These are phyloP conservation scores for Litocranius walleri DNA, from an alignment of 2,113 vertebrate species.

Conservation along the genomic window DNA sequence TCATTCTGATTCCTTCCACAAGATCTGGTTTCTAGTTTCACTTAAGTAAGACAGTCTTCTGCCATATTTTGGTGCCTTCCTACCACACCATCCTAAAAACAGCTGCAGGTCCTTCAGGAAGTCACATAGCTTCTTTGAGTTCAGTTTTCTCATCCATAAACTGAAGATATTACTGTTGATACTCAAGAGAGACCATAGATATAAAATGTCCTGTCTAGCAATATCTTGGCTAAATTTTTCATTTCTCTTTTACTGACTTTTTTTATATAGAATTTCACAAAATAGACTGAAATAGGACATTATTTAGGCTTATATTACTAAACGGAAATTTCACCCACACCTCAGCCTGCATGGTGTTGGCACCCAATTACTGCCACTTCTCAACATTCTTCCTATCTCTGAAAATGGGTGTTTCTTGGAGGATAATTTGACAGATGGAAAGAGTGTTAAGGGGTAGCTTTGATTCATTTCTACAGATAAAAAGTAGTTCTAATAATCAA, in stretches of 20 bases:
- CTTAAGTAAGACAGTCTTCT: neutral
- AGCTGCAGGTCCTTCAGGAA: neutral
- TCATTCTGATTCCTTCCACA: neutral
- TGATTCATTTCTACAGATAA: neutral
- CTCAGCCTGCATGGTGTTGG: neutral
- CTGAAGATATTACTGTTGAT: neutral
- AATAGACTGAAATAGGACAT: neutral
- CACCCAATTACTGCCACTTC: neutral
- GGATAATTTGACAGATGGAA: neutral
- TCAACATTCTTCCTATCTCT: neutral
- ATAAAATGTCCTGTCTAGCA: neutral
- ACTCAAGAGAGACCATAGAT: neutral
- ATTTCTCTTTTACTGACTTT: neutral
- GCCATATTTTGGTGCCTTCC: neutral
- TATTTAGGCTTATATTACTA: neutral
- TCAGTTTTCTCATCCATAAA: neutral
- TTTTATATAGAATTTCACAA: neutral
- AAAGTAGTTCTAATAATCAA: neutral
- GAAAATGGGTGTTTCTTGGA: neutral
- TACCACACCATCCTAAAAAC: neutral
- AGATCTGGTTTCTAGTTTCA: neutral
- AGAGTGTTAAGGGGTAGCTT: neutral
- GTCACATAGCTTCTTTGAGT: neutral
- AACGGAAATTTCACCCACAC: neutral
- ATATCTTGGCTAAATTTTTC: neutral